A percentile compares a stretch with the other conserved stretches of the same genome.
phyloP scores from a whole-genome alignment of 2,888 invertebrate genomes.

The Dryobotodes eremita region DNA sequence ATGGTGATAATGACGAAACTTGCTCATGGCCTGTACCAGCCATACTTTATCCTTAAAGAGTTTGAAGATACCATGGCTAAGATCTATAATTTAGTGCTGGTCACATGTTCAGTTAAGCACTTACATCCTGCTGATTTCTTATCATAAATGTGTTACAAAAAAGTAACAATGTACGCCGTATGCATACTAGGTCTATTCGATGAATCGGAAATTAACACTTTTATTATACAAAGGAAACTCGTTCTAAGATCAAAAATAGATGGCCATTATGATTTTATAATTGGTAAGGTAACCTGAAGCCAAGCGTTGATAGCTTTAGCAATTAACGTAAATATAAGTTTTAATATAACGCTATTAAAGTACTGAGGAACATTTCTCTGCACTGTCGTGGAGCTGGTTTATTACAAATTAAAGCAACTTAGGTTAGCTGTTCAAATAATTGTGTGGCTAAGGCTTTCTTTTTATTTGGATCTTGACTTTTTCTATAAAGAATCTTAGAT shows the following conservation, averaged over 20 bases:
- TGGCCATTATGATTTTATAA: conserved; percentile 57
- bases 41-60: not conserved
- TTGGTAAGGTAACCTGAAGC: conserved; percentile 56
- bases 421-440: not conserved
- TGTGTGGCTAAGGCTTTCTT: not conserved
- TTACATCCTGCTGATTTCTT: conserved; percentile 12
- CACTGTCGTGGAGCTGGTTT: too few species aligned
- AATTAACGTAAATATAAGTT: conserved; percentile 53
- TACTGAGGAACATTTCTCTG: not conserved
- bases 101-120: not conserved
- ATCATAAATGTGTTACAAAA: conserved; percentile 11
- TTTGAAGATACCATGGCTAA: not conserved
- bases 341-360: conserved; percentile 51
- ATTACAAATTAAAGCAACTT: not conserved
- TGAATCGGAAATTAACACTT: conserved; percentile 45
- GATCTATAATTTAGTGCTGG: not conserved
- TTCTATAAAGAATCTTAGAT: not conserved
- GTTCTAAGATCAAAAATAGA: conserved; percentile 53
- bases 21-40: not conserved
- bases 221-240: conserved; percentile 40
- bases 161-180: not conserved
- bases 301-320: conserved; percentile 48
- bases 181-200: not conserved
- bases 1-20: not conserved
- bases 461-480: not conserved